Conservation (phyloP, 2,113 vertebrate genomes). For the Ptilorrhoa leucosticta region DNA sequence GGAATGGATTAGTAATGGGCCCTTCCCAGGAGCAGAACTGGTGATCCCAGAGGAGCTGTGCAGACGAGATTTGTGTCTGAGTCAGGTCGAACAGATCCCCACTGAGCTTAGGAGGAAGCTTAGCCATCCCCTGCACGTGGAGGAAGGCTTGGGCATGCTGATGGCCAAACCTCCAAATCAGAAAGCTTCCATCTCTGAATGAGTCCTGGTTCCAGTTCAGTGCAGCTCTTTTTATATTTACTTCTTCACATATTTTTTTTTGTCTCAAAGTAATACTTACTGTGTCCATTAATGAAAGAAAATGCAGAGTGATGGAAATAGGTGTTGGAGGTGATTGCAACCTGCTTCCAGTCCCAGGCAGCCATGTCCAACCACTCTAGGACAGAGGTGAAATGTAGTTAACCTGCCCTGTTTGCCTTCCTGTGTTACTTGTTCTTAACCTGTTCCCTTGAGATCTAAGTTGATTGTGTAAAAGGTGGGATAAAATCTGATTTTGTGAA, state of each 20-base stretch:
- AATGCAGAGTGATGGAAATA: not conserved
- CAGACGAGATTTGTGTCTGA: not conserved
- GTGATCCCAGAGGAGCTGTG: not conserved
- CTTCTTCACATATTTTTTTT: not conserved
- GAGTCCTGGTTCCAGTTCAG: not conserved
- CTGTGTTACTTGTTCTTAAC: not conserved
- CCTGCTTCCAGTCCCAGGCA: not conserved
- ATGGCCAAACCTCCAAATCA: not conserved
- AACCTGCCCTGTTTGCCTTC: not conserved
- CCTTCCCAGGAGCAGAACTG: not conserved
- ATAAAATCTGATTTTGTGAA: not conserved
- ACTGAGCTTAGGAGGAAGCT: not conserved
- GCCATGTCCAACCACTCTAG: not conserved
- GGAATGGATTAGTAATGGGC: not conserved
- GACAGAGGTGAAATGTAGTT: not conserved
- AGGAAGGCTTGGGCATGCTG: not conserved
- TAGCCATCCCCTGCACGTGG: fast-evolving
- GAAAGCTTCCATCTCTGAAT: not conserved
- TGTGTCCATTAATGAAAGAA: not conserved
- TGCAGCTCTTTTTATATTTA: not conserved
- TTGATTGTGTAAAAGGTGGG: not conserved
- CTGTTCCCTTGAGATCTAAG: not conserved
- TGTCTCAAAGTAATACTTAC: not conserved
- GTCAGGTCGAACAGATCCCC: not conserved
- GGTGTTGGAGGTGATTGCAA: not conserved